A percentile compares a stretch with the other conserved stretches of the same genome.
Conservation (phyloP, 2,113 vertebrate species). For the Lepus americanus region DNA sequence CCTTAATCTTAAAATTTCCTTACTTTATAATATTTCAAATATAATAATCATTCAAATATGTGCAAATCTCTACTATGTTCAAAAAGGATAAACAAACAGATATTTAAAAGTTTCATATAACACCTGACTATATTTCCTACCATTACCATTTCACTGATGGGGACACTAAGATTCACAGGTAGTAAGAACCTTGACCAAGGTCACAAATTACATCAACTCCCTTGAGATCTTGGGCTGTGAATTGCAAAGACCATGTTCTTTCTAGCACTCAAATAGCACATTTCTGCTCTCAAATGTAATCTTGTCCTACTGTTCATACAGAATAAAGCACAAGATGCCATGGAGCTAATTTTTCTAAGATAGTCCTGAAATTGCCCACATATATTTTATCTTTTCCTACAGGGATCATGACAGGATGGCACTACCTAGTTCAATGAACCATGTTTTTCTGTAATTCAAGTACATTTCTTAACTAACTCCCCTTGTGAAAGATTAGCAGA, state of each 20-base stretch:
- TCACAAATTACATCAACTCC: not conserved
- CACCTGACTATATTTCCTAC: not conserved
- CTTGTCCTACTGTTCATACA: not conserved
- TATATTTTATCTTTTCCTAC: not conserved
- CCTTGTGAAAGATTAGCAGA: conserved; percentile 50
- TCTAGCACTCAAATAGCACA: not conserved
- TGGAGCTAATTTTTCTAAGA: not conserved
- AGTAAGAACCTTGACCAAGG: fast-evolving
- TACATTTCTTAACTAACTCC: conserved; percentile 36
- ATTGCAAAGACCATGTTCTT: not conserved
- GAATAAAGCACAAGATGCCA: not conserved
- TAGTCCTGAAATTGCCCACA: not conserved
- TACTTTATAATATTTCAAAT: not conserved
- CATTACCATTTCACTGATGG: not conserved
- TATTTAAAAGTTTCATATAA: not conserved
- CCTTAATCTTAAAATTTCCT: not conserved
- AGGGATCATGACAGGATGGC: not conserved
- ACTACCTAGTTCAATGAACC: conserved; percentile 1
- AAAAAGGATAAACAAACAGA: not conserved
- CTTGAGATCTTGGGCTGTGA: not conserved
- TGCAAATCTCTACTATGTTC: not conserved
- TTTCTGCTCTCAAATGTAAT: not conserved
- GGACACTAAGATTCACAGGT: not conserved
- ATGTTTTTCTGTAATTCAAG: conserved; percentile 65
- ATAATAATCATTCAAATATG: not conserved